Conservation (phyloP, 2,888 invertebrate species). For the Papilio protenor region DNA sequence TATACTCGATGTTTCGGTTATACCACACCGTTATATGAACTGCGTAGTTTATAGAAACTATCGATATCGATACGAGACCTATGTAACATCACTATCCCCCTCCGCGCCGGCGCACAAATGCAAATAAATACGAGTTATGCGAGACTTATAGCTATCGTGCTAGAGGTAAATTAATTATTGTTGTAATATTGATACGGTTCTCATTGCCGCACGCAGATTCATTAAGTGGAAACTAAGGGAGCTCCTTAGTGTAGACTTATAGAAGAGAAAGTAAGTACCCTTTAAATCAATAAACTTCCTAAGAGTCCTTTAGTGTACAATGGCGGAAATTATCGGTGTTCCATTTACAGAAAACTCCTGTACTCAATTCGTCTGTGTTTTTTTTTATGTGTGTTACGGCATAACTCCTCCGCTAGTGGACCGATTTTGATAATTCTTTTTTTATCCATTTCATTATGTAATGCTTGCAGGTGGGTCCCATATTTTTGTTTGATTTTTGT, state of each 20-base stretch:
- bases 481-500: too few relatives aligned
- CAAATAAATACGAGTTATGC: constrained; percentile 30
- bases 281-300: not conserved
- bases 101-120: not conserved
- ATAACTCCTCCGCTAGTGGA: too few relatives aligned
- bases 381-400: too few relatives aligned
- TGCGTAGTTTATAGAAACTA: not conserved
- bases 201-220: not conserved
- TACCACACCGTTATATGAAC: too few relatives aligned
- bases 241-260: not conserved
- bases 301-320: too few relatives aligned
- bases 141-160: constrained; percentile 12
- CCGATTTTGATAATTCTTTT: too few relatives aligned
- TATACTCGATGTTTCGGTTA: too few relatives aligned
- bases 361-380: too few relatives aligned
- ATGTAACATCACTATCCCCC: constrained; percentile 13
- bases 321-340: too few relatives aligned
- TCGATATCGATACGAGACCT: constrained; percentile 4
- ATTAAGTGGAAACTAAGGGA: not conserved
- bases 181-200: not conserved
- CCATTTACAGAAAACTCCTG: too few relatives aligned
- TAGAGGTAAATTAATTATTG: constrained; percentile 30
- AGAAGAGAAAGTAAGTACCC: not conserved
- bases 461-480: too few relatives aligned
- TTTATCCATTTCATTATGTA: too few relatives aligned